Evolutionary conservation across 2,888 invertebrate species (phyloP).

Genomic region (Tridacna crocea): DNA sequence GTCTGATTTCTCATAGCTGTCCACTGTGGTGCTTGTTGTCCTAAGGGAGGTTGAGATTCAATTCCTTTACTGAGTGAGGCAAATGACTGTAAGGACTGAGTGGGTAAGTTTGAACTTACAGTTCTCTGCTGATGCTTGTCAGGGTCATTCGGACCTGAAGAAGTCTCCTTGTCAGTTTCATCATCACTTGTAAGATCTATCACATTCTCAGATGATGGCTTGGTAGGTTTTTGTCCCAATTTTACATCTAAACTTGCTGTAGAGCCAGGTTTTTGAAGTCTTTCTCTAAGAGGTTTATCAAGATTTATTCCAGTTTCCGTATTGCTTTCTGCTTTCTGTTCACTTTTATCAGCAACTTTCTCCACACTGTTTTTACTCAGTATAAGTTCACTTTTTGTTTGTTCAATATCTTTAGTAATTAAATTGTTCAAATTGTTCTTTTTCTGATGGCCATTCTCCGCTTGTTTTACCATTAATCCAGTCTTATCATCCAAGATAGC

Average conservation of each 20-base stretch:
- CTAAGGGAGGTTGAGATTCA: background rate
- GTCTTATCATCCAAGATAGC: slow-evolving; percentile 42
- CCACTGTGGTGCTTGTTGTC: slow-evolving; percentile 42
- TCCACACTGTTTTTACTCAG: background rate
- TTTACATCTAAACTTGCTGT: no score
- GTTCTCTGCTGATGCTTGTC: background rate
- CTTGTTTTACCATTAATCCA: slow-evolving; percentile 24
- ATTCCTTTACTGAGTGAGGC: slow-evolving; percentile 25
- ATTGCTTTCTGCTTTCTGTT: background rate
- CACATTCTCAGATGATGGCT: background rate
- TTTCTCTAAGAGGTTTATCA: background rate
- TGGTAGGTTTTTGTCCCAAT: background rate
- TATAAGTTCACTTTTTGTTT: background rate
- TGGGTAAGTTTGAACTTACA: background rate
- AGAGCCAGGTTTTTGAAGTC: background rate
- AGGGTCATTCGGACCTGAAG: background rate
- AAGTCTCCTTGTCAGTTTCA: slow-evolving; percentile 19
- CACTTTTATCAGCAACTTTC: slow-evolving; percentile 22
- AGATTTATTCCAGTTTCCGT: background rate
- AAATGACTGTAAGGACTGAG: slow-evolving; percentile 30
- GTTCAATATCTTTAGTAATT: slow-evolving; percentile 5
- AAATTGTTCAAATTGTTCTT: slow-evolving; percentile 42
- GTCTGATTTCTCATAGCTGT: slow-evolving; percentile 40
- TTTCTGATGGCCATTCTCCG: slow-evolving; percentile 26
- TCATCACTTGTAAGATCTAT: slow-evolving; percentile 60